These are phyloP conservation scores for Athalia circularis DNA, from an alignment of 2,888 invertebrate species.

Conservation along the genomic window DNA sequence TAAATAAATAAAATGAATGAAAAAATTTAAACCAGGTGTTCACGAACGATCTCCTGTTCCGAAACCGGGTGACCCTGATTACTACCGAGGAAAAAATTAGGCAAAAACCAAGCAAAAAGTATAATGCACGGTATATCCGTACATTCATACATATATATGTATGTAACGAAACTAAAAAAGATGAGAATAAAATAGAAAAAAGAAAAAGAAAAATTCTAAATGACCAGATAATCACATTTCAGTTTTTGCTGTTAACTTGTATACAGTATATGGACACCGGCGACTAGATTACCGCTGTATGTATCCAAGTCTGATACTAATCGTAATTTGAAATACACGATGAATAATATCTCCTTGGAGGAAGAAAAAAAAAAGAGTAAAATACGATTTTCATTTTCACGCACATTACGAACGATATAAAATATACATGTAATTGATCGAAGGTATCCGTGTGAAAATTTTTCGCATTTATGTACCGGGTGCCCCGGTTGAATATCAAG, in stretches of 20 bases:
- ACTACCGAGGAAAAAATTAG: neutral
- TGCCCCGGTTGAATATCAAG: no score
- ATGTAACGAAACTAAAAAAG: neutral
- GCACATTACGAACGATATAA: no score
- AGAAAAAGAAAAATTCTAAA: neutral
- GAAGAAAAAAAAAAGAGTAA: no score
- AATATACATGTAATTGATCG: no score
- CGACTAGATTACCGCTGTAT: no score
- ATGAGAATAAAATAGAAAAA: neutral
- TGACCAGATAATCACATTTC: no score
- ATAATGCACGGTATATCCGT: neutral
- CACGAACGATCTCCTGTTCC: neutral
- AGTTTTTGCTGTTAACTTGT: no score
- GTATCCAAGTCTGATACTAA: no score
- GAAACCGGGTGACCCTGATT: conserved; percentile 44
- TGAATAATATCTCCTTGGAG: no score
- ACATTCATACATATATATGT: neutral
- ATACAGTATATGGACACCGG: no score
- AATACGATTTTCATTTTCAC: no score
- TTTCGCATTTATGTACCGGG: neutral
- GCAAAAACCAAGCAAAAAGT: neutral
- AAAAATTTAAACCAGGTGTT: conserved; percentile 25
- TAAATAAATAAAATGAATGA: neutral
- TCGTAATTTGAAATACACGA: no score
- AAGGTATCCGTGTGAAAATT: neutral